Evolutionary conservation across 2,113 vertebrate genomes (phyloP).

Genomic region (Megaleporinus macrocephalus): DNA sequence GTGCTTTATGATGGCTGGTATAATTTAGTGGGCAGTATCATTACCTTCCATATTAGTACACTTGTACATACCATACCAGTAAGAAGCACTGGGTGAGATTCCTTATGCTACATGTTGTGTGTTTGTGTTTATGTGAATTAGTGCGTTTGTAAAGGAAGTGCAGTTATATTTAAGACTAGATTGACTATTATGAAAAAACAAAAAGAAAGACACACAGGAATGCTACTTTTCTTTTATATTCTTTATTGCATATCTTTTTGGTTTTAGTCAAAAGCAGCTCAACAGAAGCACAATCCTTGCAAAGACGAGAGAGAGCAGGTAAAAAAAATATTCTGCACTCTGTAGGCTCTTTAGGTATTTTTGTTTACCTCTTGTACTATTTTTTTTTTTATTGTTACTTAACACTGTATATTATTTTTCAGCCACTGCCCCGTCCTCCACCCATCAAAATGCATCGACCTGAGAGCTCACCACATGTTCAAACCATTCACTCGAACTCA

Average conservation of each 20-base stretch:
- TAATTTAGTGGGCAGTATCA: no score
- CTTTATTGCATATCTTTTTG: background rate
- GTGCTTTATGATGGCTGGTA: no score
- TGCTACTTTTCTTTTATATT: background rate
- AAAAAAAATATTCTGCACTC: constrained; percentile 3
- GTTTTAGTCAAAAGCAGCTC: constrained; percentile 51
- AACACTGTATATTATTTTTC: background rate
- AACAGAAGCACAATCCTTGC: constrained; percentile 32
- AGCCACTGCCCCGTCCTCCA: constrained; percentile 54
- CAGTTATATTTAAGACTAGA: no score
- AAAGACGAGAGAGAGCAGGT: constrained; percentile 61
- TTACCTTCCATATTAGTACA: no score
- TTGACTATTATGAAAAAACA: no score
- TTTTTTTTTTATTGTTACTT: background rate
- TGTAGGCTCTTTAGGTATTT: background rate
- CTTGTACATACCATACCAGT: no score
- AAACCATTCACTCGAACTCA: background rate
- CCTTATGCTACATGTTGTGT: background rate
- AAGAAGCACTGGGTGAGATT: no score
- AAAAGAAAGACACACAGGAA: no score
- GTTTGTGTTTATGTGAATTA: background rate
- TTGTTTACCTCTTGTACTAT: background rate
- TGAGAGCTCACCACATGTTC: background rate
- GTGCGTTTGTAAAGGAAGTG: background rate
- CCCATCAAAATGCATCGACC: constrained; percentile 58